Base-by-base conservation (phyloP, 2,113 vertebrate genomes). In the Leptodactylus fuscus region DNA sequence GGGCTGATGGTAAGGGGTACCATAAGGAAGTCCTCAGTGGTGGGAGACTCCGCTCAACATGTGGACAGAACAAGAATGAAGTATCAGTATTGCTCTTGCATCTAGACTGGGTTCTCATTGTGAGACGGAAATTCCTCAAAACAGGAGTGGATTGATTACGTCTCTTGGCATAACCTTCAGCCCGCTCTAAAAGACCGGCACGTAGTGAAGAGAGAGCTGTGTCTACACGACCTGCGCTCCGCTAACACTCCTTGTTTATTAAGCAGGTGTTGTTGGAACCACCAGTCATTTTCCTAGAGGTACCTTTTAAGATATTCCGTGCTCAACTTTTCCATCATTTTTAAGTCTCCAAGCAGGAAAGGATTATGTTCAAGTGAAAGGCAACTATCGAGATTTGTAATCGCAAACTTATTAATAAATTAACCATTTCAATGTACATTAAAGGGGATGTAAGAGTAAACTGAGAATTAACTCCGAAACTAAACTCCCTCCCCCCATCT, bases 271-370 rank as follows among this genome's bases (percentile, higher is more conserved):
- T 85, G 55, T 34, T 70, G 75, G 83, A 85, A 78, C 22, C 18
- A 6, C 11, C 11, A n/a, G 75, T 55, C 46, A 85, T 85, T 85
- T 85, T 85, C 83, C 83, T 85, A 51, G 24, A 85, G 82, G 75
- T 77, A 65, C 67, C 29, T 55, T 70, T 55, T 32, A 79, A 69
- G 46, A 78, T 79, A 69, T 85, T 84, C 74, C 83, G 44, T 69
- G 22, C 41, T 55, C 29, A 67, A 29, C 48, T 65, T 85, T 85
- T 85, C 83, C 83, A 79, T 85, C 76, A 85, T 70, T 69, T 77
- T 55, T 70, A 48, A 38, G 18, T 79, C 38, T 78, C 58, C 34
- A 9, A 51, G 74, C 60, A 85, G 46, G 60, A 69, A 79, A 27
- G 22, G 75, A 78, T 48, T 65, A 78, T 10, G 24, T 51, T 85